Evolutionary conservation across 2,888 invertebrate species (phyloP), one percentile per base, ranked within the genome.

Genomic region (Horisme vitalbata): DNA sequence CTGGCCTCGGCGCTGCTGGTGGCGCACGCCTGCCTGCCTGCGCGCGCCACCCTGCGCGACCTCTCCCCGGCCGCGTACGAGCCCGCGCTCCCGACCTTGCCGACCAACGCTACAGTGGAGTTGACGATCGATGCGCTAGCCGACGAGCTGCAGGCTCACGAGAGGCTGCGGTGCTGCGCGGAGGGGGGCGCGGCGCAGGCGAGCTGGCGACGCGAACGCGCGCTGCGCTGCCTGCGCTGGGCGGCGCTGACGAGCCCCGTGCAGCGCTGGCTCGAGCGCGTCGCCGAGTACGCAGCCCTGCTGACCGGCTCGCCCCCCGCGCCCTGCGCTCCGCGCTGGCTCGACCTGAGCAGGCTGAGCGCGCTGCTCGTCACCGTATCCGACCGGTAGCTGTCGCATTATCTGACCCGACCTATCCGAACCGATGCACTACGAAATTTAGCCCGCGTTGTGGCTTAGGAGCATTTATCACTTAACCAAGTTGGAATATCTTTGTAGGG

Each of bases 181-280:
- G 53, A n/a, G 58, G 8, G 85, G 85, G 87, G 52, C 57, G 36
- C 68, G 78, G 47, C 69, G 2, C 13, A 6, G 20, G 20, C 30
- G 35, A 11, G 2, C 49, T 57, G 7, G 39, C 53, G 3, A 62
- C 59, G 44, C 61, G 52, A 30, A 64, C 48, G 37, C 5, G 68
- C 75, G 12, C 58, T 79, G 33, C 71, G 75, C 62, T 80, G 84
- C 82, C 53, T 83, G 54, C 83, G 83, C 58, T 80, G 75, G 54
- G 79, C 79, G 60, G 75, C 87, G 12, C 62, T 82, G 1, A 71
- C 81, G 7, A 68, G 74, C 41, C 86, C 86, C 2, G 52, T 83
- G 77, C 85, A 73, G 57, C 70, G 83, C 14, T 88, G 87, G 88
- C 61, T 87, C 46, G 83, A 79, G 45, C 66, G 69, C 41, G 55